A percentile compares a stretch with the other conserved stretches of the same genome.
Evolutionary conservation across 2,797 vertebrate species (phyloP).

Genomic region (Pogonophryne albipinna): DNA sequence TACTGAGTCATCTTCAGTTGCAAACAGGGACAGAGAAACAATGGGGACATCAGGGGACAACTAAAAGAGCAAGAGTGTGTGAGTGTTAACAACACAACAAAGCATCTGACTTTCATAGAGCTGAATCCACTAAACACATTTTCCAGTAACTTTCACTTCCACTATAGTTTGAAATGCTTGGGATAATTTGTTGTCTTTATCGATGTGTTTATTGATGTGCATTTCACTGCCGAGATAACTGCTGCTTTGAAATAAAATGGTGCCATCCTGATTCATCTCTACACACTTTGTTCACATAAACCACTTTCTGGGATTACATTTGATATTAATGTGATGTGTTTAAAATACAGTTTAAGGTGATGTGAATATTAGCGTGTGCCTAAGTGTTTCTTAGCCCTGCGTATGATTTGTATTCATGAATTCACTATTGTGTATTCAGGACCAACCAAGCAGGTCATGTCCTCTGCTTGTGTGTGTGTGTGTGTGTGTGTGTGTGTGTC

Average conservation of each 20-base stretch:
- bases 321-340: conserved; percentile 40
- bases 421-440: conserved; percentile 65
- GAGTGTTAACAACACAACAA: conserved; percentile 38
- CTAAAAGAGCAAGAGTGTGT: conserved; percentile 17
- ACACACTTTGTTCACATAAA: conserved; percentile 1
- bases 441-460: conserved; percentile 67
- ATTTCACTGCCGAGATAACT: conserved; percentile 12
- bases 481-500: conserved; percentile 20
- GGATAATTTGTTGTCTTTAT: conserved; percentile 28
- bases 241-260: neutral
- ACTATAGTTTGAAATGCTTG: conserved; percentile 20
- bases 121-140: conserved; percentile 42
- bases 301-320: conserved; percentile 1
- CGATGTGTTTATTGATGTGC: conserved; percentile 21
- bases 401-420: conserved; percentile 75
- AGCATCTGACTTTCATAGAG: conserved; percentile 34
- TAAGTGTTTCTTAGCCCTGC: conserved; percentile 37
- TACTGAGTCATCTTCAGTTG: conserved; percentile 70
- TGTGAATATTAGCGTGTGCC: conserved; percentile 42
- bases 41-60: conserved; percentile 59
- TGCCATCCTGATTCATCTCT: conserved; percentile 6
- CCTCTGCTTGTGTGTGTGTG: conserved; percentile 49
- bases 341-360: conserved; percentile 42
- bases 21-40: conserved; percentile 65
- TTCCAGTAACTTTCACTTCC: conserved; percentile 27